Evolutionary conservation across 2,888 invertebrate genomes (phyloP).

Genomic region (Bellardia pandia): DNA sequence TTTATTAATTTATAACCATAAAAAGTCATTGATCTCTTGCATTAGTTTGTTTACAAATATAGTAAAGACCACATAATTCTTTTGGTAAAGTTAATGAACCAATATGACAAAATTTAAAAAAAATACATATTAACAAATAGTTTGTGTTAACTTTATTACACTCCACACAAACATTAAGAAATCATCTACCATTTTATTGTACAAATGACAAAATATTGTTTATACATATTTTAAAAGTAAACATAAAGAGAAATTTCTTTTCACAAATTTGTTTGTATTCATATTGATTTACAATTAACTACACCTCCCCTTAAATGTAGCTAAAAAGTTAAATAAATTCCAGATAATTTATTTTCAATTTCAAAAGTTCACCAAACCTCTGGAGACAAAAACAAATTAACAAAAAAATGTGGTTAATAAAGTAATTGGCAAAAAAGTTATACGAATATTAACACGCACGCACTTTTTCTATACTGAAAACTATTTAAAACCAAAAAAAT

Average conservation of each 20-base stretch:
- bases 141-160: not conserved
- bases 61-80: not conserved
- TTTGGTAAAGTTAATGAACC: constrained; percentile 18
- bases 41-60: not conserved
- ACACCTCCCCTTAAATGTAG: constrained; percentile 12
- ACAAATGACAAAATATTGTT: constrained; percentile 23
- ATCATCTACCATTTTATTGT: constrained; percentile 1
- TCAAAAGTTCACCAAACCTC: not conserved
- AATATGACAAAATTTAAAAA: not conserved
- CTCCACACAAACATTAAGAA: not conserved
- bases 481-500: not conserved
- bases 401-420: constrained; percentile 20
- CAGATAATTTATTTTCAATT: not conserved
- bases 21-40: not conserved
- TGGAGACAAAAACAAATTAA: not conserved
- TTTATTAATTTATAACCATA: not conserved
- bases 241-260: constrained; percentile 44
- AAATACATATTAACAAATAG: not conserved
- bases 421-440: constrained; percentile 50
- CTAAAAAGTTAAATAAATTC: constrained; percentile 3
- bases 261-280: constrained; percentile 33
- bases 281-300: not conserved
- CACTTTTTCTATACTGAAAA: constrained; percentile 42
- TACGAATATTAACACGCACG: constrained; percentile 30
- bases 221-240: not conserved